Conservation (phyloP, 2,113 vertebrate genomes). For the Chrysochloris asiatica region DNA sequence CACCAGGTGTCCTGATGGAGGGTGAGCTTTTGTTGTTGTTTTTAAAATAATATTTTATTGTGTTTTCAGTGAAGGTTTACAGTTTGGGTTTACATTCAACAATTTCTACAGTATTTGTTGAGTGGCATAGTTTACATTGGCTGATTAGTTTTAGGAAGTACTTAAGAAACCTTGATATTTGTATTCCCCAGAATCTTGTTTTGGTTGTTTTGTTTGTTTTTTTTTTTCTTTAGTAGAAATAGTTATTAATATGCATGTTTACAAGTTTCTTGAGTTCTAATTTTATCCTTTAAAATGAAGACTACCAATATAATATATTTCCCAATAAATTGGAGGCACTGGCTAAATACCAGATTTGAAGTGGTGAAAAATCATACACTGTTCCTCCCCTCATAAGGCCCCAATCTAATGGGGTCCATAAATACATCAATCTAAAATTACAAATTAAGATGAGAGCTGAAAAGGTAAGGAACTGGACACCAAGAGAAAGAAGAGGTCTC, state of each 20-base stretch:
- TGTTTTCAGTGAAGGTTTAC: no score
- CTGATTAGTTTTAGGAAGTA: neutral
- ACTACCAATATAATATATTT: neutral
- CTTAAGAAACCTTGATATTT: neutral
- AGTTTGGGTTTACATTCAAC: neutral
- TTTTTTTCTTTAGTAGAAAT: neutral
- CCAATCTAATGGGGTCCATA: neutral
- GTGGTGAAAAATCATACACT: neutral
- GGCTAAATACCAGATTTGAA: neutral
- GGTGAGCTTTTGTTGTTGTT: no score
- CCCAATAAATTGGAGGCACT: neutral
- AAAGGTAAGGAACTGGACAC: neutral
- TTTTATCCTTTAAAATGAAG: conserved; percentile 29
- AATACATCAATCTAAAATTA: neutral
- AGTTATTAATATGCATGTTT: neutral
- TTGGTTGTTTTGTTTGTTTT: neutral
- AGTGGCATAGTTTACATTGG: no score
- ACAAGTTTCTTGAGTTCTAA: neutral
- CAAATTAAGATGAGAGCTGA: neutral
- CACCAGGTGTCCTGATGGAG: no score
- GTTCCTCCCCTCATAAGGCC: neutral
- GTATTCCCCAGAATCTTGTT: conserved; percentile 13
- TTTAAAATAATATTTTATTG: no score
- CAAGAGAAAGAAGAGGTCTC: neutral
- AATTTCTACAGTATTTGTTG: no score